Percentiles rank a stretch among this genome's conserved stretches.
Conservation (phyloP, 2,113 vertebrate species). For the Gobius niger region DNA sequence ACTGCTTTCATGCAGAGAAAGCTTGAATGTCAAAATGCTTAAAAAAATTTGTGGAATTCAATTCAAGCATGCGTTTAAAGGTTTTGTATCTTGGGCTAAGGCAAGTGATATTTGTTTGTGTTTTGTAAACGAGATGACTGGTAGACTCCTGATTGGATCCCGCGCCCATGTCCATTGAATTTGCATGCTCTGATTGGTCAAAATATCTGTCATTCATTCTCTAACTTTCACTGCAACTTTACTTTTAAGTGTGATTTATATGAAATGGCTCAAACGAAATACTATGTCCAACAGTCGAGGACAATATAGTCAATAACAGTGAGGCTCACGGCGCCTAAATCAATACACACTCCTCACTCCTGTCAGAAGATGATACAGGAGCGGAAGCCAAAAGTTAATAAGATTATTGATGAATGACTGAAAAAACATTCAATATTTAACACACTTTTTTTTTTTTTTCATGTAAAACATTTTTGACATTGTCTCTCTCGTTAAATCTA, state of each 20-base stretch:
- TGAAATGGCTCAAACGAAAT: neutral
- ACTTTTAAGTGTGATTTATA: neutral
- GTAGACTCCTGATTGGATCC: neutral
- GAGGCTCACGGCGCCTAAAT: too few relatives aligned
- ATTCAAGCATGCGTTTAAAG: constrained; percentile 1
- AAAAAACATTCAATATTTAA: too few relatives aligned
- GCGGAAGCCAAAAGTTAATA: too few relatives aligned
- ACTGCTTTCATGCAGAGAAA: neutral
- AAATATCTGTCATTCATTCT: neutral
- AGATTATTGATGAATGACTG: too few relatives aligned
- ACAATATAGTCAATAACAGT: too few relatives aligned
- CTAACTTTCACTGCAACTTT: neutral
- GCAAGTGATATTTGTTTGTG: neutral
- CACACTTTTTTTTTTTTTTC: too few relatives aligned
- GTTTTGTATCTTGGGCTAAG: constrained; percentile 3
- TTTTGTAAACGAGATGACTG: constrained; percentile 8
- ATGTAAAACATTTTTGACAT: neutral
- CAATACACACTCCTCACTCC: too few relatives aligned
- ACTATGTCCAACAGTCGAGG: neutral
- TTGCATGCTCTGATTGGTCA: neutral
- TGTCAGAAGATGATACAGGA: too few relatives aligned
- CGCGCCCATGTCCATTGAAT: neutral
- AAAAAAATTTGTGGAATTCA: neutral
- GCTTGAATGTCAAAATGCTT: neutral
- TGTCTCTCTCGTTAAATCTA: neutral